phyloP scores from a whole-genome alignment of 2,113 vertebrate genomes.

The Lophius piscatorius region DNA sequence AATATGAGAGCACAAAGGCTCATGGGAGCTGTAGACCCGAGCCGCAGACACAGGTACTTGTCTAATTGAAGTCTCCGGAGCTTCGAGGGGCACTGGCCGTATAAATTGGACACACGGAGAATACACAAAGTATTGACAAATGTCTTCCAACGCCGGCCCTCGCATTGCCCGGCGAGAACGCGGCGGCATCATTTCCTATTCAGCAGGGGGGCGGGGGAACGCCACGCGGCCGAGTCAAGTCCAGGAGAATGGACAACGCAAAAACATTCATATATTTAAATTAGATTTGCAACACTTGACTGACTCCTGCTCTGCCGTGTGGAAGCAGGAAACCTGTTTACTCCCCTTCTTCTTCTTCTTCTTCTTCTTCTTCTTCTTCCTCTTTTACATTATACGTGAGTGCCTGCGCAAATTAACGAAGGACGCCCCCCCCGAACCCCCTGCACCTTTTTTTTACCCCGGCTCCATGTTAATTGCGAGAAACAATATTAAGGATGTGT shows the following conservation, averaged over 20 bases:
- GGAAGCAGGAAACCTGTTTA: slow-evolving; percentile 78
- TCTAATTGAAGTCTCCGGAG: slow-evolving; percentile 75
- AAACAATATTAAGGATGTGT: slow-evolving; percentile 81
- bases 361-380: too few species aligned
- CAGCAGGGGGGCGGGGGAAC: slow-evolving; percentile 2
- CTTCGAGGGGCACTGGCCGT: slow-evolving; percentile 28
- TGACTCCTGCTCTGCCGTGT: slow-evolving; percentile 61
- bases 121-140: slow-evolving; percentile 69
- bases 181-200: slow-evolving; percentile 55
- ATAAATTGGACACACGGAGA: slow-evolving; percentile 66
- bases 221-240: slow-evolving; percentile 47
- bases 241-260: slow-evolving; percentile 76
- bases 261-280: slow-evolving; percentile 86
- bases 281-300: slow-evolving; percentile 85
- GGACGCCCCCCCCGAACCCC: slow-evolving; percentile 68
- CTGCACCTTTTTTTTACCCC: too few species aligned
- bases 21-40: slow-evolving; percentile 64
- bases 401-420: slow-evolving; percentile 79
- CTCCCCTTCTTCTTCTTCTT: slow-evolving; percentile 66
- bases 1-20: slow-evolving; percentile 58
- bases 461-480: slow-evolving; percentile 81
- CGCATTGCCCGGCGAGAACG: slow-evolving; percentile 41
- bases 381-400: slow-evolving; percentile 75
- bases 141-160: slow-evolving; percentile 33
- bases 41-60: slow-evolving; percentile 72